Evolutionary conservation across 2,113 vertebrate species (phyloP), one percentile per base, ranked within the genome.

Genomic region (Neodon shergylaensis): DNA sequence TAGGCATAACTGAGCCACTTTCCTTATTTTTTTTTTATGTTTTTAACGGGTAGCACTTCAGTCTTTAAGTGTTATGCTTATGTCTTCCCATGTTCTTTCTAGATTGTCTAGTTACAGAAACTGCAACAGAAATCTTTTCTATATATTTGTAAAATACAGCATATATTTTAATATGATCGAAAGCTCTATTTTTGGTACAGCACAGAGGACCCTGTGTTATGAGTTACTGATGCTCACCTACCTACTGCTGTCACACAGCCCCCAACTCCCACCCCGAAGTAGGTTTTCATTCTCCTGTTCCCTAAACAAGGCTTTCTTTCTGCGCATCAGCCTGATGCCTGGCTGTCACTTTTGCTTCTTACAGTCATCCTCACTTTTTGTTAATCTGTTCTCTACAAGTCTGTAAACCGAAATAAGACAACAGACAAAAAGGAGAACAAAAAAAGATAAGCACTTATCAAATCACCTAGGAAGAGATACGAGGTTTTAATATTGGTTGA

Each of bases 71-170:
- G 3, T 85, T 47, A 86, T 17, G 14, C 12, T 90, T 61, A 72
- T 36, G 4, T 44, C 28, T 61, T 93, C 94, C 31, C 39, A 70
- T 77, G n/a, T 81, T 96, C 26, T 39, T 96, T n/a, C n/a, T 92
- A 90, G 91, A 94, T 44, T 90, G 17, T 44, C 65, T 88, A 89
- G 5, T 72, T 76, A 90, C 11, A 77, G 83, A 82, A 39, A 5
- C 24, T 44, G 17, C 24, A 47, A n/a, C 54, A 83, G 31, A 96
- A 39, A 39, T 89, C 1, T 3, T 42, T 91, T 5, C 78, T 82
- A 9, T 52, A 33, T 31, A 86, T 93, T 82, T 78, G 49, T n/a
- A 86, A 44, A 70, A 83, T 5, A 19, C 8, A 42, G 42, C 7
- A 42, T 63, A 5, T 72, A 82, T 54, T 26, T 54, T n/a, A 81